Base-by-base conservation (phyloP, 2,888 invertebrate genomes). In the Anthrax anthrax region DNA sequence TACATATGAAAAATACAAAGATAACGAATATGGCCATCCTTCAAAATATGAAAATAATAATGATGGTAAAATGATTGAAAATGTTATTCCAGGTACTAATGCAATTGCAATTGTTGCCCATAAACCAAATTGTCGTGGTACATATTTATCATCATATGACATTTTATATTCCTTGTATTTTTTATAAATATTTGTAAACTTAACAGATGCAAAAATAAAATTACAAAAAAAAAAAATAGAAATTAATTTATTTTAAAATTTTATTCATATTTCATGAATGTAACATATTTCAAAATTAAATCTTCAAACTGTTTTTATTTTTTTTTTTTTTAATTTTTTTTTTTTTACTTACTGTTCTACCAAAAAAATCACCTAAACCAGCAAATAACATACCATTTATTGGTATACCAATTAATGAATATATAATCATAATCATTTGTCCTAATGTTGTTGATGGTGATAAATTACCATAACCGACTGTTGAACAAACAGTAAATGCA, bases 401-500 rank as follows among this genome's bases (percentile, higher is more conserved):
- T 17, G 69, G 69, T 50, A 69, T 67, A 9, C 92, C 92, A 53
- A 92, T 77, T 37, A 91, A 69, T 2, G 82, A 87, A 63, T 92
- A 92, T 55, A 84, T 77, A 56, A 92, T 88, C 80, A 90, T 89
- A 53, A 91, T 75, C 52, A 88, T 78, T 54, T 88, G 77, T 10
- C 88, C 82, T 37, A 82, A 70, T 52, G 78, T 77, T 1, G 86
- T 86, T 0, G 85, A 84, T 0, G 92, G 91, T 0, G 88, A 80
- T 59, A 92, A 71, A 65, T 92, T 91, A 42, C 92, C 92, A 64
- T 91, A 92, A 42, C 91, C 92, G 55, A 92, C 87, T 8, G 91
- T 92, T 61, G 88, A 90, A 60, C 89, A 84, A 43, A 90, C 88
- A 16, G 90, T 91, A 57, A 91, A 84, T 5, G 89, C 84, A 65